These are phyloP conservation scores for Drosophila ananassae DNA, from an alignment of 1,140 invertebrate genomes.

Conservation along the genomic window DNA sequence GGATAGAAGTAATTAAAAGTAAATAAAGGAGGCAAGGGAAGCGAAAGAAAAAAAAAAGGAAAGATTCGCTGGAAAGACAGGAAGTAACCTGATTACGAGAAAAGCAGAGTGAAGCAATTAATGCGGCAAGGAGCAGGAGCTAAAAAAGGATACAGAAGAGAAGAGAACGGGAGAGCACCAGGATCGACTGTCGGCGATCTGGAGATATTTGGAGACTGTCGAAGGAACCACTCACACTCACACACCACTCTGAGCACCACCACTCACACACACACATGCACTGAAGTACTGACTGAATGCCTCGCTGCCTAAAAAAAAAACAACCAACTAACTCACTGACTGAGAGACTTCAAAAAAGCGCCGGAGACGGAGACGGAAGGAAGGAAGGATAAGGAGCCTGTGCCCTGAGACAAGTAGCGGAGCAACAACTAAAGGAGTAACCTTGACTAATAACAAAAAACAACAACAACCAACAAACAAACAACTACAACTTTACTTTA, in stretches of 20 bases:
- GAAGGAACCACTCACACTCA: constrained; percentile 16
- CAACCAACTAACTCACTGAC: constrained; percentile 79
- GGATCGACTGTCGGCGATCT: constrained; percentile 40
- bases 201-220: constrained; percentile 11
- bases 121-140: constrained; percentile 25
- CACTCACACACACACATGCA: constrained; percentile 57
- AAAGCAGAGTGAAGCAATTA: constrained; percentile 31
- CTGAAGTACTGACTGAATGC: constrained; percentile 81
- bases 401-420: constrained; percentile 41
- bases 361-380: constrained; percentile 42
- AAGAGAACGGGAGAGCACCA: constrained; percentile 28
- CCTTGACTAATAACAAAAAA: constrained; percentile 58
- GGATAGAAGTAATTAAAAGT: constrained; percentile 67
- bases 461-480: constrained; percentile 30
- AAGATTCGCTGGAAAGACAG: constrained; percentile 20
- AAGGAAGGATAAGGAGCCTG: constrained; percentile 8
- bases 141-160: constrained; percentile 8
- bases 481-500: constrained; percentile 73
- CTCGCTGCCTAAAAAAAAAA: constrained; percentile 72
- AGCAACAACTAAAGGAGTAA: constrained; percentile 44
- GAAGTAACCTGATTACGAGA: constrained; percentile 48
- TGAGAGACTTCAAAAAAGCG: constrained; percentile 63
- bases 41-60: constrained; percentile 19
- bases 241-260: constrained; percentile 33
- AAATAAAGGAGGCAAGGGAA: constrained; percentile 43